These are phyloP conservation scores for Chrysodeixis includens DNA, from an alignment of 2,888 invertebrate species.

Conservation along the genomic window DNA sequence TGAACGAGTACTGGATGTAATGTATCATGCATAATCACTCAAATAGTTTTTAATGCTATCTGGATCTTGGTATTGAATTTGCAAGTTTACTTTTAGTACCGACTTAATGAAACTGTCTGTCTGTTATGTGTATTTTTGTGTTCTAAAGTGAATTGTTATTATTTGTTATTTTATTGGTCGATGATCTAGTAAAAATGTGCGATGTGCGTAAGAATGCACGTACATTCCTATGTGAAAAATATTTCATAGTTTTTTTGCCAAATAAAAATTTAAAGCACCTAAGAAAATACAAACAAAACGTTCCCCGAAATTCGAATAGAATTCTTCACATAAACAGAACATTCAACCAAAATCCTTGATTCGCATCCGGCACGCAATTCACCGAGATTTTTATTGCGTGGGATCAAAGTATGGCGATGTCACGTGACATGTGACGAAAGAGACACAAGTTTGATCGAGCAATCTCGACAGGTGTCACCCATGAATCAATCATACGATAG, in stretches of 20 bases:
- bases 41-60: slow-evolving; percentile 11
- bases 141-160: too few relatives aligned
- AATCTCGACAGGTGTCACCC: slow-evolving; percentile 7
- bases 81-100: not conserved
- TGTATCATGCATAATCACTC: slow-evolving; percentile 59
- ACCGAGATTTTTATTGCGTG: not conserved
- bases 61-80: not conserved
- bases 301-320: not conserved
- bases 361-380: not conserved
- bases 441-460: not conserved
- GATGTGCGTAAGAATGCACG: too few relatives aligned
- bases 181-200: too few relatives aligned
- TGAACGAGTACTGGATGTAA: slow-evolving; percentile 48
- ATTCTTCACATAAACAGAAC: not conserved
- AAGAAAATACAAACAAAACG: too few relatives aligned
- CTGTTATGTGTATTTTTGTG: not conserved
- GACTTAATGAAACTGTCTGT: not conserved
- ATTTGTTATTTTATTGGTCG: too few relatives aligned
- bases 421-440: not conserved
- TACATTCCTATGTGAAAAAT: too few relatives aligned
- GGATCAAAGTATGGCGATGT: not conserved
- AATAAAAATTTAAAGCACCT: too few relatives aligned
- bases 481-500: slow-evolving; percentile 5
- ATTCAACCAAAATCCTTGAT: not conserved
- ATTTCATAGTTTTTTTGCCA: too few relatives aligned